Evolutionary conservation across 1,140 invertebrate genomes (phyloP).

Genomic region (Hycleus phaleratus): DNA sequence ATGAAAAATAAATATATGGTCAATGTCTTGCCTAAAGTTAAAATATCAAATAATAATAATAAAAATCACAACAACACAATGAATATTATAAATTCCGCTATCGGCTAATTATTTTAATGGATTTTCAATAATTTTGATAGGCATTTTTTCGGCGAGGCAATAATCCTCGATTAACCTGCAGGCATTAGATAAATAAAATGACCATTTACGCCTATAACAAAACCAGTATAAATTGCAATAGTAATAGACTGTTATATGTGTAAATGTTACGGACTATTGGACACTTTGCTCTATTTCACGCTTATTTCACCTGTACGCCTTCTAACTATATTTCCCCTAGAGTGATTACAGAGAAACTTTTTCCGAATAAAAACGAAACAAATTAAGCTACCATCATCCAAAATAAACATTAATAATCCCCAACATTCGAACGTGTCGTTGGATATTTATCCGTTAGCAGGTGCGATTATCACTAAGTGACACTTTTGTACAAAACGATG

Average conservation of each 20-base stretch:
- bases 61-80: too few relatives aligned
- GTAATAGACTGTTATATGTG: conserved; percentile 12
- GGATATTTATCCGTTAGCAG: not conserved
- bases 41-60: too few relatives aligned
- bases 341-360: not conserved
- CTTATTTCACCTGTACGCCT: conserved; percentile 14
- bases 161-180: too few relatives aligned
- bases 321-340: conserved; percentile 10
- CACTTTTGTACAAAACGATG: not conserved
- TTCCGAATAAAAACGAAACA: not conserved
- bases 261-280: conserved; percentile 18
- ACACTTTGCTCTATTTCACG: conserved; percentile 20
- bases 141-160: too few relatives aligned
- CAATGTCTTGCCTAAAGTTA: too few relatives aligned
- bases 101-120: too few relatives aligned
- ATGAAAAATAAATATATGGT: too few relatives aligned
- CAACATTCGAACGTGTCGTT: too few relatives aligned
- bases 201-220: conserved; percentile 13
- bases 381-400: not conserved
- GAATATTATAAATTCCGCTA: too few relatives aligned
- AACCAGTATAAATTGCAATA: conserved; percentile 1
- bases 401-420: not conserved
- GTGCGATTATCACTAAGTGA: not conserved
- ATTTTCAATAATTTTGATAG: too few relatives aligned
- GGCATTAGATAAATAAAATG: conserved; percentile 1